A percentile compares a stretch with the other conserved stretches of the same genome.
Conservation (phyloP, 2,113 vertebrate genomes). For the Brachypodius melanocephalos region DNA sequence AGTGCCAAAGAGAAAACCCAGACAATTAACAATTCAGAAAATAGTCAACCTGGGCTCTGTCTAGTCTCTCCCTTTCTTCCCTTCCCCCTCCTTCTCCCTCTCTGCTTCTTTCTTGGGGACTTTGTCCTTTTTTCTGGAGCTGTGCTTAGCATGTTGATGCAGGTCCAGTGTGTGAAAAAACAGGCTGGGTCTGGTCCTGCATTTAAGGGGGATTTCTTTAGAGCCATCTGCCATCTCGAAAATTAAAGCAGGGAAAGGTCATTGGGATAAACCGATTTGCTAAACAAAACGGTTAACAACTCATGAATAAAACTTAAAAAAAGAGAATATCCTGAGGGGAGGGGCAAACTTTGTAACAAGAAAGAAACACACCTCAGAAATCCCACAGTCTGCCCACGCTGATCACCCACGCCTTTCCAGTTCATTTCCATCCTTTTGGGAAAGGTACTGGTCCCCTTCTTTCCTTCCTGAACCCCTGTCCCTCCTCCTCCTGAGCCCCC, state of each 20-base stretch:
- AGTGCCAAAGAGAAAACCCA: neutral
- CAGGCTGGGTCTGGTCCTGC: constrained; percentile 54
- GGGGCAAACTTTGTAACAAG: constrained; percentile 10
- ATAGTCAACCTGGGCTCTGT: neutral
- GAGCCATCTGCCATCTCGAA: constrained; percentile 76
- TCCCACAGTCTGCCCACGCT: neutral
- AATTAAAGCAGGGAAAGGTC: constrained; percentile 74
- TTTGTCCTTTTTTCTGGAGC: constrained; percentile 33
- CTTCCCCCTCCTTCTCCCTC: constrained; percentile 2
- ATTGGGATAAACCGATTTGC: constrained; percentile 78
- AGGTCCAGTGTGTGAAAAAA: constrained; percentile 61
- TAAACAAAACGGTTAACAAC: constrained; percentile 81
- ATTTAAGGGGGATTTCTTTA: constrained; percentile 69
- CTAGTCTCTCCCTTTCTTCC: neutral
- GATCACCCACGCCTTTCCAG: constrained; percentile 74
- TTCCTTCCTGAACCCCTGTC: neutral
- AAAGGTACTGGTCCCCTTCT: neutral
- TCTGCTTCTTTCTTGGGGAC: neutral
- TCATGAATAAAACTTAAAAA: constrained; percentile 79
- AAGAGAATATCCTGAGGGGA: constrained; percentile 24
- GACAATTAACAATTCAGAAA: neutral
- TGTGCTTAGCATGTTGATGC: constrained; percentile 65
- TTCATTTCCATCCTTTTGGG: constrained; percentile 73
- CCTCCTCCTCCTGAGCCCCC: neutral
- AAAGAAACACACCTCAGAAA: neutral